These are phyloP conservation scores for Thalassarche chlororhynchos DNA, from an alignment of 2,113 vertebrate genomes.

Conservation along the genomic window DNA sequence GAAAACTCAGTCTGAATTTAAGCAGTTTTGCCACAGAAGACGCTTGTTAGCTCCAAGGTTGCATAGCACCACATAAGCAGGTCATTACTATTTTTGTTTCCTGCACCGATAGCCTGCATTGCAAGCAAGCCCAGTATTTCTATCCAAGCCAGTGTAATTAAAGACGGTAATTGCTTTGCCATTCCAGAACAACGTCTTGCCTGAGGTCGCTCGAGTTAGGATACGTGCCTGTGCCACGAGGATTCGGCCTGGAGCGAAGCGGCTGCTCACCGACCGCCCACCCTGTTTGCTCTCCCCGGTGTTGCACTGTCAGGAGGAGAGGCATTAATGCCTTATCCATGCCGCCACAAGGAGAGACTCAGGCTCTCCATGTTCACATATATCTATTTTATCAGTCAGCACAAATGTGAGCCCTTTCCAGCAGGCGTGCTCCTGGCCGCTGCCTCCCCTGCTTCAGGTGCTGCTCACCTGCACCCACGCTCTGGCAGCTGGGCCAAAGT, in stretches of 20 bases:
- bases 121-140: not conserved
- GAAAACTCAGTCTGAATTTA: not conserved
- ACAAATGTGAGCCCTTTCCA: not conserved
- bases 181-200: accelerated
- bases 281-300: accelerated
- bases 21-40: not conserved
- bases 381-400: not conserved
- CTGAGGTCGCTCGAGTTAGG: accelerated
- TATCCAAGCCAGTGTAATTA: not conserved
- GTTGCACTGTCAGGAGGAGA: accelerated
- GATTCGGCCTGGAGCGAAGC: accelerated
- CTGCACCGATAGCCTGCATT: not conserved
- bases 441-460: not conserved
- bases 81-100: not conserved
- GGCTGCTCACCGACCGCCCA: accelerated
- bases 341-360: accelerated
- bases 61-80: not conserved
- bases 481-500: not conserved
- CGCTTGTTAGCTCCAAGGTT: not conserved
- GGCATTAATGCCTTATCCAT: accelerated
- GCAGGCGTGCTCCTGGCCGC: not conserved
- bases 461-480: accelerated
- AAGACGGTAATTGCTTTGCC: not conserved
- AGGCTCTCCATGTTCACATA: accelerated
- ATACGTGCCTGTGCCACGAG: accelerated